Base-by-base conservation (phyloP, 2,113 vertebrate genomes). In the Leptodactylus fuscus region DNA sequence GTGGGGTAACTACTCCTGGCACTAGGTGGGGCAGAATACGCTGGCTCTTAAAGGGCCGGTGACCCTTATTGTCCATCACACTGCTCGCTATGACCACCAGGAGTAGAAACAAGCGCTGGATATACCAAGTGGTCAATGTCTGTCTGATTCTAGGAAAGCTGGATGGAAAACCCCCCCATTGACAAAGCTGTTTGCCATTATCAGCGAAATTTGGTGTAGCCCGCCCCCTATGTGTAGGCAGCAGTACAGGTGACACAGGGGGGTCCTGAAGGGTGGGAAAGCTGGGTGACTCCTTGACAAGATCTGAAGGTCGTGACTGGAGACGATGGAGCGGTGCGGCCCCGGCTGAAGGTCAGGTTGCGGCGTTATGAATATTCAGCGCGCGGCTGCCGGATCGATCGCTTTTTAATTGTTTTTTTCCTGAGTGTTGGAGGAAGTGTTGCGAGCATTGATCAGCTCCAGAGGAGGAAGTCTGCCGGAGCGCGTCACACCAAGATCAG, bases 351-450 rank as follows among this genome's bases (percentile, higher is more conserved):
- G 98, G 97, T 99, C 97, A 99, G 97, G 97, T 96, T 96, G 95
- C 96, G 93, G 94, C 94, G 13, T 96, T 96, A 96, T 98, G 97
- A 97, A 99, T 99, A 99, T 99, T 98, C 97, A 99, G 97, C 92
- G 90, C 93, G 87, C 51, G 11, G 88, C 90, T 91, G 91, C 92
- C 90, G 94, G 94, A 99, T 99, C 96, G 96, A 99, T 99, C 36
- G 92, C 91, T 90, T 97, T 98, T 98, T 99, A 99, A 99, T 99
- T 99, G 97, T 98, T 99, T 97, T 82, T 85, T 98, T 98, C 96
- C 96, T 95, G 95, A 93, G 96, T 95, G 96, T 94, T 95, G 94
- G 95, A 96, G 96, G 96, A 98, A 98, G 96, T 97, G 96, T 97
- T 95, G 94, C 95, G 94, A 94, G 94, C 94, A 99, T 99, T 95